Percentiles rank a stretch among this genome's conserved stretches.
phyloP scores from a whole-genome alignment of 2,113 vertebrate genomes.

The Apteryx owenii region DNA sequence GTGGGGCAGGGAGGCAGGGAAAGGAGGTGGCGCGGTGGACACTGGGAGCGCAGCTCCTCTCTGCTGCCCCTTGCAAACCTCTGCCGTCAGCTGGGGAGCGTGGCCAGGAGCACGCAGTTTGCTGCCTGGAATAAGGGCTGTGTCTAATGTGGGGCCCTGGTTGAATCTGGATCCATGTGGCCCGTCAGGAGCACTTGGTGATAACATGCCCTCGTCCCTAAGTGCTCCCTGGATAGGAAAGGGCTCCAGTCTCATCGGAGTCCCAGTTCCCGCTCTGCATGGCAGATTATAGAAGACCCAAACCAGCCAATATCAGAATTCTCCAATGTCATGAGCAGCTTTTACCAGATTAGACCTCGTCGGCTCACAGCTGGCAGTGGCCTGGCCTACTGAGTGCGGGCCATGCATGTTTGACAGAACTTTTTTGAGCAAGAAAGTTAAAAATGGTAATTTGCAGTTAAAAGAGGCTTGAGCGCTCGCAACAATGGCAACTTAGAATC shows the following conservation, averaged over 20 bases:
- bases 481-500: neutral
- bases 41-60: neutral
- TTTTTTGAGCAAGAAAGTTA: neutral
- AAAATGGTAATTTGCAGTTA: neutral
- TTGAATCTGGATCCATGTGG: neutral
- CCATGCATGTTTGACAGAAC: fast-evolving
- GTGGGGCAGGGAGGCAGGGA: neutral
- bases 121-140: neutral
- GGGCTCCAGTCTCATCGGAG: neutral
- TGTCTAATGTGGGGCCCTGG: neutral
- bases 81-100: fast-evolving
- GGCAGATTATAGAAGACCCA: neutral
- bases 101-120: neutral
- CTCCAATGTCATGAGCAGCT: neutral
- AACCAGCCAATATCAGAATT: neutral
- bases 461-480: neutral
- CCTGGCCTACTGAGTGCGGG: neutral
- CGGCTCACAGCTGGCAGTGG: fast-evolving
- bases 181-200: neutral
- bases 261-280: neutral
- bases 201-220: neutral
- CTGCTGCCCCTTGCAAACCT: neutral
- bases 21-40: neutral
- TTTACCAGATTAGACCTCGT: neutral
- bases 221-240: neutral